Evolutionary conservation across 2,888 invertebrate genomes (phyloP).

Genomic region (Panorpa germanica): DNA sequence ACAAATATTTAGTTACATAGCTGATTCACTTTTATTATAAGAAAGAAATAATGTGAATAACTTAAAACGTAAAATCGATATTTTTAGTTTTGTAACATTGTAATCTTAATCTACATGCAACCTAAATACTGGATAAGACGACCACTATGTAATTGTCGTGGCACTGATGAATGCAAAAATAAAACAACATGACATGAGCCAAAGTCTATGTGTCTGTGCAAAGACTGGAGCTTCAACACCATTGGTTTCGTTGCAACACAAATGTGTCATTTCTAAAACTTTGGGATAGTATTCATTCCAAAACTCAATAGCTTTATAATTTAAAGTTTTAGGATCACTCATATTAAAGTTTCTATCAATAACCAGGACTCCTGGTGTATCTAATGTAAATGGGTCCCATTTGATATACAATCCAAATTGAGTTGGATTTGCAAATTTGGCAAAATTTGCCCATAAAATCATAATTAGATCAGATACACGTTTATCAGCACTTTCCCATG

Average conservation of each 20-base stretch:
- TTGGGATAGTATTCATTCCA: conserved; percentile 74
- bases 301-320: conserved; percentile 61
- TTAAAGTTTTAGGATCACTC: conserved; percentile 43
- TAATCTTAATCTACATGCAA: no score
- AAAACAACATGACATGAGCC: no score
- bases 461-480: conserved; percentile 61
- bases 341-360: conserved; percentile 62
- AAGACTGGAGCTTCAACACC: conserved; percentile 10
- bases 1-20: no score
- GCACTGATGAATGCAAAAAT: no score
- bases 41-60: no score
- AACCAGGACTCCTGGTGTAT: conserved; percentile 49
- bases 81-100: no score
- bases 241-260: conserved; percentile 47
- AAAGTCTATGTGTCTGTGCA: background rate
- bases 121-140: no score
- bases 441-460: conserved; percentile 65
- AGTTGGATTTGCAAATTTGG: conserved; percentile 51
- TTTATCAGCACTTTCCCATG: conserved; percentile 63
- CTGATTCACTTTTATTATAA: no score
- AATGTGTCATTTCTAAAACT: conserved; percentile 48
- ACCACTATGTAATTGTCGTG: no score
- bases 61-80: no score
- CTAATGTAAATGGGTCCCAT: conserved; percentile 51
- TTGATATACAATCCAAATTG: conserved; percentile 50